Percentiles rank a stretch among this genome's conserved stretches.
Conservation (phyloP, 2,888 invertebrate genomes). For the Elmis aenea region DNA sequence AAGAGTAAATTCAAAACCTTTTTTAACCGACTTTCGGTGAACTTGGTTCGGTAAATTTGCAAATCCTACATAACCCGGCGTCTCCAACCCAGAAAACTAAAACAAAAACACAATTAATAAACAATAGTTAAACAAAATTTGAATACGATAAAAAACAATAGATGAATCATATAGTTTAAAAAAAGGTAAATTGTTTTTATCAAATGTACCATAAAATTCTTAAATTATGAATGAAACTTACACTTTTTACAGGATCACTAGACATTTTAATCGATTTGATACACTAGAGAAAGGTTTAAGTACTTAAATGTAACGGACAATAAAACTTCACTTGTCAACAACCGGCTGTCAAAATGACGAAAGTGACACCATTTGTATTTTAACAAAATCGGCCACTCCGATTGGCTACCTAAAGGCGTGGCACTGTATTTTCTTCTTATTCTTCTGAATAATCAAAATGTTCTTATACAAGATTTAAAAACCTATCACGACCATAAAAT, state of each 20-base stretch:
- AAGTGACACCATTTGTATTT: too few relatives aligned
- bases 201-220: too few relatives aligned
- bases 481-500: too few relatives aligned
- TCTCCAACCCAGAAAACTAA: constrained; percentile 79
- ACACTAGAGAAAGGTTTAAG: too few relatives aligned
- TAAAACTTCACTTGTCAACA: too few relatives aligned
- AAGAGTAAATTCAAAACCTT: constrained; percentile 94
- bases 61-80: constrained; percentile 87
- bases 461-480: too few relatives aligned
- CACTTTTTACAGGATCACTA: constrained; percentile 53
- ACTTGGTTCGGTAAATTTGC: constrained; percentile 96
- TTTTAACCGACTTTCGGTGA: constrained; percentile 94
- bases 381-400: too few relatives aligned
- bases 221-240: constrained; percentile 49
- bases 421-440: too few relatives aligned
- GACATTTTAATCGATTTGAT: constrained; percentile 47
- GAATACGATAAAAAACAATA: constrained; percentile 4
- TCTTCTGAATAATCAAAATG: too few relatives aligned
- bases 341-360: too few relatives aligned
- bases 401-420: too few relatives aligned
- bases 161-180: not conserved
- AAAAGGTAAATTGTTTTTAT: not conserved
- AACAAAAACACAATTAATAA: constrained; percentile 26
- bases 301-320: too few relatives aligned
- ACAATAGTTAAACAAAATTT: constrained; percentile 3